Conservation (phyloP, 2,113 vertebrate species). For the Chamaetylas fuelleborni region DNA sequence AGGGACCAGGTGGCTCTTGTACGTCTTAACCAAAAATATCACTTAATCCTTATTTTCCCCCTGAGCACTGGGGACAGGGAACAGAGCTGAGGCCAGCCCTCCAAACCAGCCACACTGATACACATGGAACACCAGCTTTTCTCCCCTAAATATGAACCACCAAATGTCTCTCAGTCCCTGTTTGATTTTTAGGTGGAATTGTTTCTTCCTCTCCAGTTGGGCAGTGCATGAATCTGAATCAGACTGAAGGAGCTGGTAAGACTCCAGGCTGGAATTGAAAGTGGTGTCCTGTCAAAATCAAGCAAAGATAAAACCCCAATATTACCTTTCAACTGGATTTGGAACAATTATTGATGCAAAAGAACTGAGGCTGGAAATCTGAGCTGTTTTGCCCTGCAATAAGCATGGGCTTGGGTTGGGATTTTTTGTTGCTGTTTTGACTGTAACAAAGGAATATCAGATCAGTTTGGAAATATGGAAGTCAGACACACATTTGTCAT, state of each 20-base stretch:
- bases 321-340: not conserved
- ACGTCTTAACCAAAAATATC: slow-evolving; percentile 42
- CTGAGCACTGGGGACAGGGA: not conserved
- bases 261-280: not conserved
- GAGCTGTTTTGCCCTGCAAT: not conserved
- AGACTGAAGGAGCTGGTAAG: not conserved
- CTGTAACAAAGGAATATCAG: not conserved
- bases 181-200: not conserved
- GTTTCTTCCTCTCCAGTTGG: not conserved
- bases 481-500: not conserved
- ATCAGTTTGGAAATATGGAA: not conserved
- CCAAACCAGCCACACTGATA: not conserved
- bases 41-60: slow-evolving; percentile 33
- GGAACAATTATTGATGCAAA: not conserved
- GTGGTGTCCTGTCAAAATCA: not conserved
- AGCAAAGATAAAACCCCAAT: not conserved
- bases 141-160: not conserved
- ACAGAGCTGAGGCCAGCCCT: not conserved
- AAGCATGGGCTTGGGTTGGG: not conserved
- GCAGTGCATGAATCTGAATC: not conserved
- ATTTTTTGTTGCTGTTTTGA: not conserved
- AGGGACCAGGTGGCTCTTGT: slow-evolving; percentile 28
- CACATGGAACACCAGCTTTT: not conserved
- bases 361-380: not conserved
- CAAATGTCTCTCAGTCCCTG: not conserved